Conservation (phyloP, 2,113 vertebrate species). For the Gasterosteus aculeatus region DNA sequence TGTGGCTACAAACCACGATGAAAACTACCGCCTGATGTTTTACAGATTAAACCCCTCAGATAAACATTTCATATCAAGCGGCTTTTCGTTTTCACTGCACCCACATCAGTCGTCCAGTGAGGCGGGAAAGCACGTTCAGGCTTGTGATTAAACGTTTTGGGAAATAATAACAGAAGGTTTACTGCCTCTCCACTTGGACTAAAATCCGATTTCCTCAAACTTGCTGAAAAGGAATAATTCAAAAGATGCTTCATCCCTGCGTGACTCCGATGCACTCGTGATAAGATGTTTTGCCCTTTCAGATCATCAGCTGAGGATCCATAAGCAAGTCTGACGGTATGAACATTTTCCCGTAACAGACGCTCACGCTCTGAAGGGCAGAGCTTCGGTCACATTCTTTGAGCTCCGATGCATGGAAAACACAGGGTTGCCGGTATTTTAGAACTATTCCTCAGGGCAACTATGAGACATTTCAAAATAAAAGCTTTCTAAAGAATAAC, state of each 20-base stretch:
- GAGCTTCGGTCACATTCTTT: not conserved
- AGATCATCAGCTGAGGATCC: not conserved
- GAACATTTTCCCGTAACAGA: not conserved
- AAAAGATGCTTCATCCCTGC: not conserved
- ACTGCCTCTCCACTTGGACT: not conserved
- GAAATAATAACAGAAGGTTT: not conserved
- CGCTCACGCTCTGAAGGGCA: not conserved
- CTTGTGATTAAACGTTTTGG: not conserved
- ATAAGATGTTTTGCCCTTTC: slow-evolving; percentile 1
- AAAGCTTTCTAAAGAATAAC: no score
- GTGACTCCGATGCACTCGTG: not conserved
- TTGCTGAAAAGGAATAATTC: slow-evolving; percentile 2
- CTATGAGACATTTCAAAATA: not conserved
- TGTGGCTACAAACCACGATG: slow-evolving; percentile 11
- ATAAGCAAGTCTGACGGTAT: not conserved
- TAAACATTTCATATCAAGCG: not conserved
- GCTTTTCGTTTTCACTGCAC: not conserved
- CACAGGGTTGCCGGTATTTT: not conserved
- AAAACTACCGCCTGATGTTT: slow-evolving; percentile 1
- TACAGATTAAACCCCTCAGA: no score
- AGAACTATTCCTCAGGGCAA: not conserved
- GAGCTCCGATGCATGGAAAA: not conserved
- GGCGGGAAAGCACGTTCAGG: not conserved
- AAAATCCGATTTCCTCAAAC: not conserved
- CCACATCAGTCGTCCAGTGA: not conserved